Evolutionary conservation across 2,113 vertebrate species (phyloP).

Genomic region (Laticauda colubrina): DNA sequence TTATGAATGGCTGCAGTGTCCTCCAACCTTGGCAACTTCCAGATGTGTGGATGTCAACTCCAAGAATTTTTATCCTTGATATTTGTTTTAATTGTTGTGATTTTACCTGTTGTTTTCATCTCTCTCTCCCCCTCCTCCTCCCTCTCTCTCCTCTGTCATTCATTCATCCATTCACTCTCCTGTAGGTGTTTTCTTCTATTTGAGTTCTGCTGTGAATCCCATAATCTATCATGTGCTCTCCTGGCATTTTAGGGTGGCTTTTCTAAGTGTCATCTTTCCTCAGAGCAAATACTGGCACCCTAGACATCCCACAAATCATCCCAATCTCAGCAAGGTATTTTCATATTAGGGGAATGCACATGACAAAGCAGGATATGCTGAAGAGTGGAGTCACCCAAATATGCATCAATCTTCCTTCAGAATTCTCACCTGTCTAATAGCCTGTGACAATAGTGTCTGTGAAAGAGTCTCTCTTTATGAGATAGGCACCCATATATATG

Average conservation of each 20-base stretch:
- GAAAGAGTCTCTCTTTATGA: background rate
- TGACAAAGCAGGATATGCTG: constrained; percentile 60
- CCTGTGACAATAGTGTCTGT: constrained; percentile 16
- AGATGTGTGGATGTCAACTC: background rate
- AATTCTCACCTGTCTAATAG: constrained; percentile 58
- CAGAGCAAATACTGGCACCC: constrained; percentile 50
- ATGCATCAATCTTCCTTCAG: constrained; percentile 55
- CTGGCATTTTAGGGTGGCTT: constrained; percentile 71
- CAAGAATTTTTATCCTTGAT: background rate
- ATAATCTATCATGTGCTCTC: constrained; percentile 78
- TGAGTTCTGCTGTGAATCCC: constrained; percentile 78
- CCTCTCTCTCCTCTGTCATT: background rate
- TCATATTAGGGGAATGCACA: constrained; percentile 57
- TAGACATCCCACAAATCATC: constrained; percentile 24
- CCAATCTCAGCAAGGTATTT: constrained; percentile 49
- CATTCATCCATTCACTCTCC: background rate
- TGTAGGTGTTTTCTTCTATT: constrained; percentile 77
- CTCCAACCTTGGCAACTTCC: background rate
- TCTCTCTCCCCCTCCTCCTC: background rate
- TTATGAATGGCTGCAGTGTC: background rate
- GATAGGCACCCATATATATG: too few species aligned
- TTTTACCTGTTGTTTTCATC: background rate
- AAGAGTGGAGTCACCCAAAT: constrained; percentile 55
- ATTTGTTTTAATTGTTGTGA: background rate
- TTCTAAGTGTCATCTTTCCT: constrained; percentile 64